These are phyloP conservation scores for Chrysomela aeneicollis DNA, from an alignment of 2,888 invertebrate genomes.

Conservation along the genomic window DNA sequence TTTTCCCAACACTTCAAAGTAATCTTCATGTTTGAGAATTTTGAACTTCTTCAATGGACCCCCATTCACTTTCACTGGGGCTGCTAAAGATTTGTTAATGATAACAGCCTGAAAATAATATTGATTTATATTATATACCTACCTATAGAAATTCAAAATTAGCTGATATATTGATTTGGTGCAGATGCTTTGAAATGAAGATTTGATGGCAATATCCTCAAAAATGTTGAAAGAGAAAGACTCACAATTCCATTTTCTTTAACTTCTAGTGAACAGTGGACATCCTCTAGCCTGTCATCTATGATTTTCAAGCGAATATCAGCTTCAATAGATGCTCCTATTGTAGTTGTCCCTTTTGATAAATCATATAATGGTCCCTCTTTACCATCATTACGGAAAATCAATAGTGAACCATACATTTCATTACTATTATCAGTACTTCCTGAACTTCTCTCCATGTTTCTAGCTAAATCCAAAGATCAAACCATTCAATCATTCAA, in stretches of 20 bases:
- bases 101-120: conserved; percentile 60
- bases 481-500: background rate
- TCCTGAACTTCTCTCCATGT: conserved; percentile 17
- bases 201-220: too few species aligned
- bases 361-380: conserved; percentile 33
- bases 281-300: conserved; percentile 30
- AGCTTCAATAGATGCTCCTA: conserved; percentile 40
- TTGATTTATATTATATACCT: background rate
- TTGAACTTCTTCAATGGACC: conserved; percentile 51
- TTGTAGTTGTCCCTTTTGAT: conserved; percentile 32
- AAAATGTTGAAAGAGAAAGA: conserved; percentile 10
- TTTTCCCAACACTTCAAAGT: conserved; percentile 51
- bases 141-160: background rate
- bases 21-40: conserved; percentile 62
- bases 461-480: background rate
- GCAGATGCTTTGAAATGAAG: too few species aligned
- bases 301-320: conserved; percentile 42
- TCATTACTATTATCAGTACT: conserved; percentile 21
- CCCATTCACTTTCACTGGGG: conserved; percentile 62
- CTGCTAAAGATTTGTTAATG: conserved; percentile 58
- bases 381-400: conserved; percentile 35
- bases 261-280: conserved; percentile 41
- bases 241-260: conserved; percentile 43
- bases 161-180: too few species aligned
- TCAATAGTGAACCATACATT: conserved; percentile 32